Conservation (phyloP, 2,113 vertebrate genomes). For the Psophia crepitans region DNA sequence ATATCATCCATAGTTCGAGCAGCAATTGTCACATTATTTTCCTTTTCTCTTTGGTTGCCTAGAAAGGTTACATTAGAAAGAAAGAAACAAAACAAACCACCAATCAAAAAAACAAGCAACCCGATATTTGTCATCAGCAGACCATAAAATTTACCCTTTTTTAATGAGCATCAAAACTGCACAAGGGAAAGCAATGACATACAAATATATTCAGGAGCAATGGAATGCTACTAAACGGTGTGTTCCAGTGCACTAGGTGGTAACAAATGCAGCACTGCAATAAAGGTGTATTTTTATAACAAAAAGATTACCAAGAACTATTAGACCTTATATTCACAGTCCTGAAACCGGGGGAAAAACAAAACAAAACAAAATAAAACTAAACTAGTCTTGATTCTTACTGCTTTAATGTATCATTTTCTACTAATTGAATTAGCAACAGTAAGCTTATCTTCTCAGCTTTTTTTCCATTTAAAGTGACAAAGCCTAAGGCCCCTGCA, state of each 20-base stretch:
- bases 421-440: background rate
- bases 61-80: background rate
- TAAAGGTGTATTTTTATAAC: background rate
- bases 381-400: background rate
- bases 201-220: background rate
- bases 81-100: too few relatives aligned
- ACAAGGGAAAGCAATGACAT: background rate
- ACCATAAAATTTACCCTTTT: background rate
- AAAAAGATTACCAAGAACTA: background rate
- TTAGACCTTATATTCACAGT: background rate
- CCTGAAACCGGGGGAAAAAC: background rate
- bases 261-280: background rate
- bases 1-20: background rate
- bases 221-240: background rate
- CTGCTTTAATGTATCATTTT: background rate
- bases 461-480: background rate
- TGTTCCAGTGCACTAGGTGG: background rate
- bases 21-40: background rate
- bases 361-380: too few relatives aligned
- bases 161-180: background rate
- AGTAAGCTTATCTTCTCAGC: background rate
- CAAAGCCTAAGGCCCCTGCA: background rate
- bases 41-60: background rate
- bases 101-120: too few relatives aligned
- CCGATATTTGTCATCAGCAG: background rate